Base-by-base conservation (phyloP, 2,113 vertebrate species). In the Sander vitreus region DNA sequence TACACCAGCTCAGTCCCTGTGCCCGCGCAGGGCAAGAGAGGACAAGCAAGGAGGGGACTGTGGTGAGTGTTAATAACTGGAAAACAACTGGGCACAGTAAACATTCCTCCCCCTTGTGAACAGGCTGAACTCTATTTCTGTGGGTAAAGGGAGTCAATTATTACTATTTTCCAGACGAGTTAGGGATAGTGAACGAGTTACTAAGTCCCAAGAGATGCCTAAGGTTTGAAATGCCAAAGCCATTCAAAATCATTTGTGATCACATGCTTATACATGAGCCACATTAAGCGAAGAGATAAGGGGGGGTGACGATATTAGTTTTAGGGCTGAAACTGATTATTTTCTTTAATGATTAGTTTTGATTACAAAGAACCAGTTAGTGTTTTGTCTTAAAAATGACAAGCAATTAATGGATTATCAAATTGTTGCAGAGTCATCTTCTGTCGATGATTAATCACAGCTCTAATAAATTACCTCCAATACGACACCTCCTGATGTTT, bases 1-100 rank as follows among this genome's bases (percentile, higher is more conserved):
- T 60, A 57, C 36, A 70, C 27, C n/a, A 54, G 59, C 73, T 82
- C 62, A 71, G 64, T 54, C 43, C n/a, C 47, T 83, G 39, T 6
- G 33, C 33, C 39, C 13, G 9, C 58, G 59, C 50, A 76, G 82
- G 65, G 85, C 78, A 85, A 54, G 68, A 75, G 86, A 86, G 89
- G 88, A 86, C 85, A 72, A 54, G 76, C 63, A 79, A 75, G 81
- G 89, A 75, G 69, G 85, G 81, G 65, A 83, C 68, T 63, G 84
- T 15, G 69, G 75, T 80, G 89, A 89, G 76, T 69, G 84, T 85
- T 72, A 81, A 85, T 85, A 87, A 89, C 84, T 90, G 90, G 74
- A 93, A 94, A 94, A 93, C 89, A 93, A 94, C 91, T 89, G 90
- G 89, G 80, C 85, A 80, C 69, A 51, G 86, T 68, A 89, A 93